Conservation (phyloP, 2,797 vertebrate species). For the Cirrhinus molitorella region DNA sequence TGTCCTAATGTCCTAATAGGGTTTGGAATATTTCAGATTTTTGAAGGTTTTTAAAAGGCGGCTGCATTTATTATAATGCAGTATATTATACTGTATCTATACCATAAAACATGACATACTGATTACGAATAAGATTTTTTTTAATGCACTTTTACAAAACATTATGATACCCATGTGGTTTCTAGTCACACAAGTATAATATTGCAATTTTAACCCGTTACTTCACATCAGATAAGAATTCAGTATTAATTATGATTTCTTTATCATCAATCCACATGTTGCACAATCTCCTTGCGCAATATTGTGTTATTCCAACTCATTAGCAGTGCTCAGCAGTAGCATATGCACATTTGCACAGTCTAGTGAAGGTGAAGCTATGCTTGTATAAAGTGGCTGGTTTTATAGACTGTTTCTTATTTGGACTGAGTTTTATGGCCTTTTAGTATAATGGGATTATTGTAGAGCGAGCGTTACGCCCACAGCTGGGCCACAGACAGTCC, state of each 20-base stretch:
- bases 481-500: constrained; percentile 63
- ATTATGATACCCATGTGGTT: not conserved
- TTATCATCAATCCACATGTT: not conserved
- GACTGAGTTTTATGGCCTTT: constrained; percentile 57
- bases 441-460: constrained; percentile 56
- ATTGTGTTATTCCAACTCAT: constrained; percentile 18
- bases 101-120: not conserved
- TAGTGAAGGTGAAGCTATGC: constrained; percentile 35
- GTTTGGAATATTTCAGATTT: too few relatives aligned
- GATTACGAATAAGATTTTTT: not conserved
- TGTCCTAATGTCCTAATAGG: not conserved
- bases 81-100: not conserved
- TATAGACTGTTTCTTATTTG: constrained; percentile 60
- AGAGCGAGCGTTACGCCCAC: constrained; percentile 44
- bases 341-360: constrained; percentile 20
- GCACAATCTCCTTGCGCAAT: not conserved
- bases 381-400: constrained; percentile 48
- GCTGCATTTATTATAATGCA: not conserved
- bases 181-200: not conserved
- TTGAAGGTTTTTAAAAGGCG: too few relatives aligned
- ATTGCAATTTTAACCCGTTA: not conserved
- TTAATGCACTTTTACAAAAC: not conserved
- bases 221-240: not conserved
- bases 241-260: not conserved
- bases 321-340: constrained; percentile 29